Evolutionary conservation across 2,797 vertebrate species (phyloP), one percentile per base, ranked within the genome.

Genomic region (Mus caroli): DNA sequence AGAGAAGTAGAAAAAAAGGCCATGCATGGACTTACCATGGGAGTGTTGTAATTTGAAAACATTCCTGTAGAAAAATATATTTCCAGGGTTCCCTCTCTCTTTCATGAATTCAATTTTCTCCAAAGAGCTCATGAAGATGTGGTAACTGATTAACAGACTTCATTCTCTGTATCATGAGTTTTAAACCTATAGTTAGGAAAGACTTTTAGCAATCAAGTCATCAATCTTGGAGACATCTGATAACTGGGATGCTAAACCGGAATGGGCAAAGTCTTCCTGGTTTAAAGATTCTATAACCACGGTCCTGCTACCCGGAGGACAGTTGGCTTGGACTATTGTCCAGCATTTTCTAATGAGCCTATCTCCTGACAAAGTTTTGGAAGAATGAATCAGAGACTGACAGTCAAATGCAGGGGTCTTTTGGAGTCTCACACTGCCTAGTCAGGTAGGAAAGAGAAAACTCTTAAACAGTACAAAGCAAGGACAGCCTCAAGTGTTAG

Each of bases 21-120:
- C 76, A 37, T 1, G 58, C 26, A 88, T 93, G n/a, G 43, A 46
- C 69, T 94, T 71, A 2, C 31, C 14, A 62, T 4, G 50, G 2
- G 19, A 88, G 78, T 19, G 28, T 75, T 28, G 79, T n/a, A 50
- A 92, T 15, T 90, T 94, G 40, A 96, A 95, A 82, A 56, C n/a
- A 56, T 24, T 92, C 22, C 19, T 93, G 17, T 34, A 75, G 28
- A 79, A 77, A 22, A 50, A 17, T 15, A 91, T 78, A 86, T 89
- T 91, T 76, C 34, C 78, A 94, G 58, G 31, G 20, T 19, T 76
- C 6, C 54, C 34, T 94, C 34, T 82, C 17, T 84, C 11, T 92
- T 95, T 76, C 5, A 15, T 69, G n/a, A 43, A 5, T 67, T 94
- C 11, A 64, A 67, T 43, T 92, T 52, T 43, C 31, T 31, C 56